Evolutionary conservation across 1,140 invertebrate species (phyloP).

Genomic region (Nomia melanderi): DNA sequence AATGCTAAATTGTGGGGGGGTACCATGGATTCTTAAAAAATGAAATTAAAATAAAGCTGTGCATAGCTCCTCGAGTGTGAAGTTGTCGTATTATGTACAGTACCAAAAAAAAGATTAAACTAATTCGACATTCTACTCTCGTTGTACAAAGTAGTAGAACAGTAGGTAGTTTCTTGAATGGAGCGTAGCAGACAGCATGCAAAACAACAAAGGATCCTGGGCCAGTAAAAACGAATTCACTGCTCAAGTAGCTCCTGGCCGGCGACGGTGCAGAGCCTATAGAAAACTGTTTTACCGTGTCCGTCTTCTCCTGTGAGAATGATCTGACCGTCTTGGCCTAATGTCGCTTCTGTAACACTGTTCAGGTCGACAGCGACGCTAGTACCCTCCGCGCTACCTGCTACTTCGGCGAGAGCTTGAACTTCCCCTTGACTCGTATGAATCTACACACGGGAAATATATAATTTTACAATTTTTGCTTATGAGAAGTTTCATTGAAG

Average conservation of each 20-base stretch:
- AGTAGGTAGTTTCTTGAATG: constrained; percentile 63
- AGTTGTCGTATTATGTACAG: constrained; percentile 55
- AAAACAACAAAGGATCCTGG: constrained; percentile 75
- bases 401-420: constrained; percentile 89
- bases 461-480: neutral
- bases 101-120: constrained; percentile 54
- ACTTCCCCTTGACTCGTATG: constrained; percentile 89
- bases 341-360: constrained; percentile 91
- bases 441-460: constrained; percentile 81
- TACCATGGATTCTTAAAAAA: constrained; percentile 74
- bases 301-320: constrained; percentile 97
- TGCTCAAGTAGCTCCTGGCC: constrained; percentile 80
- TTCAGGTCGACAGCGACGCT: constrained; percentile 92
- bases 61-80: constrained; percentile 59
- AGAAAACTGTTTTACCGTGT: constrained; percentile 87
- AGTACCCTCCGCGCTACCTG: constrained; percentile 84
- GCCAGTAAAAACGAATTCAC: constrained; percentile 73
- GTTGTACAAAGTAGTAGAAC: constrained; percentile 66
- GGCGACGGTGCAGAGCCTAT: constrained; percentile 82
- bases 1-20: neutral
- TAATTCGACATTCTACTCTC: constrained; percentile 68
- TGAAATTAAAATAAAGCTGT: constrained; percentile 63
- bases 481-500: no score
- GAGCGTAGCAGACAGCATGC: constrained; percentile 77
- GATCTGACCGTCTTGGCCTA: constrained; percentile 95